Evolutionary conservation across 2,797 vertebrate genomes (phyloP).

Genomic region (Catostomus latipinnis): DNA sequence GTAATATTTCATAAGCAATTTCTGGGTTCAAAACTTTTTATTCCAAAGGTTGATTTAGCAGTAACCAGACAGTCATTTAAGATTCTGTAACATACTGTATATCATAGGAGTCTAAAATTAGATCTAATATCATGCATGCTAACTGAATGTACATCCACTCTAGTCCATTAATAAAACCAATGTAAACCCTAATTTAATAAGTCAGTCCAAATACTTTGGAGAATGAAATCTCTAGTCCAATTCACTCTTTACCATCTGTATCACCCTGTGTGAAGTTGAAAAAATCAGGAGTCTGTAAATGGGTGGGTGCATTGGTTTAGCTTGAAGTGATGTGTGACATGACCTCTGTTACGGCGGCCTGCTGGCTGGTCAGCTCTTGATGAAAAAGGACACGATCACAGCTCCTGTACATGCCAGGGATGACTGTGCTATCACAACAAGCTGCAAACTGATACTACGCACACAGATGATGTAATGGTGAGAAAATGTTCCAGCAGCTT

Average conservation of each 20-base stretch:
- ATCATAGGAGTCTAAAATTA: background rate
- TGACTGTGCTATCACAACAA: constrained; percentile 71
- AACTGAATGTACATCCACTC: background rate
- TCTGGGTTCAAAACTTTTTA: background rate
- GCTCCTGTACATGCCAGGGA: constrained; percentile 63
- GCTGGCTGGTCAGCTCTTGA: constrained; percentile 52
- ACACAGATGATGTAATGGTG: constrained; percentile 68
- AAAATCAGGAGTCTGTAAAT: background rate
- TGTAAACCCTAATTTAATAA: background rate
- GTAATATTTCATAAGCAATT: background rate
- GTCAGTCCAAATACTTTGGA: background rate
- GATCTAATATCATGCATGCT: background rate
- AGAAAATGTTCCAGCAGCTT: constrained; percentile 44
- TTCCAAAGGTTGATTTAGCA: background rate
- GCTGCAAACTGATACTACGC: constrained; percentile 69
- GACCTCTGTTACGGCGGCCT: constrained; percentile 8
- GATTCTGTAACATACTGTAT: background rate
- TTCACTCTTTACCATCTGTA: background rate
- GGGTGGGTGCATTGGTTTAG: background rate
- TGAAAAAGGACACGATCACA: constrained; percentile 58
- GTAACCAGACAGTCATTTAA: background rate
- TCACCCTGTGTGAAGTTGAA: background rate
- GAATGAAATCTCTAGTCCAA: background rate
- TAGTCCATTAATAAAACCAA: background rate
- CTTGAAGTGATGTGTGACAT: constrained; percentile 15